Evolutionary conservation across 2,888 invertebrate species (phyloP), one percentile per base, ranked within the genome.

Genomic region (Xylota segnis): DNA sequence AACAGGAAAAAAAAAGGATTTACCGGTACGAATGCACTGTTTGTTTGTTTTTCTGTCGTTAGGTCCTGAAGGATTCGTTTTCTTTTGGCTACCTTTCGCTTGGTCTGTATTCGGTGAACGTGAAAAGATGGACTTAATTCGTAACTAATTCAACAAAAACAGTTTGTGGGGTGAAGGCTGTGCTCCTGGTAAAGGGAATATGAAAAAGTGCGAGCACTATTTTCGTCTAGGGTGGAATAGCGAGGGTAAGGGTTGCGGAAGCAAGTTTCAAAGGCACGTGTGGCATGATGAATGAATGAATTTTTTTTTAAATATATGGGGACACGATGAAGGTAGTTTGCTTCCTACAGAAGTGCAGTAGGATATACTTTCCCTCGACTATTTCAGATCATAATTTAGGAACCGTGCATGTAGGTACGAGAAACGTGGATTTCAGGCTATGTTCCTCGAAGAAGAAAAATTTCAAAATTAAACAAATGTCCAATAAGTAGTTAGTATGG

Each of bases 91-190:
- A 43, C 32, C 14, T 29, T 32, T 5, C 27, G 16, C 50, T 37
- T 23, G 3, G 18, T 27, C 18, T 37, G 16, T 27, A 40, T 63
- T 74, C 78, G 37, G 56, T 74, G 61, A 58, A 68, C 72, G 52
- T 56, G 56, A 66, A 74, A 78, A 68, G 83, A 78, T 78, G 78
- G 74, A 75, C 74, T 83, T 74, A 74, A 83, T 83, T 83, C 75
- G 56, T 63, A 78, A 83, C 78, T 74, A 66, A 76, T 76, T 76
- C 43, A 40, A 59, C 40, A 74, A 78, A 78, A 59, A 34, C 45
- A 63, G 12, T 37, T 56, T 29, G 40, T 45, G 18, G 32, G 50
- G 32, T 18, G n/a, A 50, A 47, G 14, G 34, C 16, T 29, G 43
- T 34, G 50, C 12, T 12, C 37, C 12, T 29, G 34, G 32, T 40